phyloP scores from a whole-genome alignment of 1,140 invertebrate species.

The Pseudomyrmex flavicornis region DNA sequence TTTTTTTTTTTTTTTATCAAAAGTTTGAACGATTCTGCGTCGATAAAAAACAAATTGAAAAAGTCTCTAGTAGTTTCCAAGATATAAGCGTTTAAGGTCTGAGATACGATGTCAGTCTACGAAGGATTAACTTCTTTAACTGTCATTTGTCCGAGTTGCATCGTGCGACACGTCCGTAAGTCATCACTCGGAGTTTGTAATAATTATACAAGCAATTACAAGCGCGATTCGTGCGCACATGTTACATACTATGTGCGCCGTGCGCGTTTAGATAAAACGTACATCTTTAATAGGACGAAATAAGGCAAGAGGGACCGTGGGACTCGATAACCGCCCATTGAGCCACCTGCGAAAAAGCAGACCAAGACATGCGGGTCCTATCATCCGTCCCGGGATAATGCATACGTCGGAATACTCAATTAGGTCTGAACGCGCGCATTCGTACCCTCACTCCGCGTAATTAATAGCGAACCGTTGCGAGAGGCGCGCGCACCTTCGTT shows the following conservation, averaged over 20 bases:
- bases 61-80: too few species aligned
- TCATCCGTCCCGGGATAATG: conserved; percentile 70
- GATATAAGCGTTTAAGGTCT: too few species aligned
- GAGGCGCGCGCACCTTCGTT: conserved; percentile 32
- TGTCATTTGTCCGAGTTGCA: conserved; percentile 25
- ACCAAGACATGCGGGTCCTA: conserved; percentile 80
- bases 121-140: not conserved
- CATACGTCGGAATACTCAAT: conserved; percentile 65
- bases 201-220: conserved; percentile 30
- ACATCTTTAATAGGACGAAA: conserved; percentile 22
- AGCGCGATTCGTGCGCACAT: not conserved
- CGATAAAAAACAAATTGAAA: too few species aligned
- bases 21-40: too few species aligned
- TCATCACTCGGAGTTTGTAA: not conserved
- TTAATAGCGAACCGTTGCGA: conserved; percentile 65
- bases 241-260: conserved; percentile 1
- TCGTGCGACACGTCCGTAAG: not conserved
- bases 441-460: conserved; percentile 64
- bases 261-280: not conserved
- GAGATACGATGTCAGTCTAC: too few species aligned
- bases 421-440: conserved; percentile 41
- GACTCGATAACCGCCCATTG: conserved; percentile 62
- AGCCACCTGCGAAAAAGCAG: conserved; percentile 77
- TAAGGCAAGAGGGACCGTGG: not conserved
- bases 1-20: too few species aligned